Evolutionary conservation across 2,888 invertebrate species (phyloP).

Genomic region (Gonocerus acuteangulatus): DNA sequence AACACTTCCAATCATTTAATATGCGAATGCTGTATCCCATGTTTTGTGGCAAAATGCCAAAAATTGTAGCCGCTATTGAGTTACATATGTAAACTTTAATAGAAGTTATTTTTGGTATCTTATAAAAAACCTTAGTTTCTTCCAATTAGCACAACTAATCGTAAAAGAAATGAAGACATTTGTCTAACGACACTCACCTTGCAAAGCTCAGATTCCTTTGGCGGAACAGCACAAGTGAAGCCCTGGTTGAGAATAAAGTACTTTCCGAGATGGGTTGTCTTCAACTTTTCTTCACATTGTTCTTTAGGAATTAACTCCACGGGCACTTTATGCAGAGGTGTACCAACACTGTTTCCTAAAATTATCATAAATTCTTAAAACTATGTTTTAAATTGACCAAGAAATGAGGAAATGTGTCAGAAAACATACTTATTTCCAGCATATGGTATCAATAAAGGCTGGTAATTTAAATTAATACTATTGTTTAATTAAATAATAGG

Average conservation of each 20-base stretch:
- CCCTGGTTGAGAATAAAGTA: conserved; percentile 54
- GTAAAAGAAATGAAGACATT: no score
- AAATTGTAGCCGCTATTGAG: no score
- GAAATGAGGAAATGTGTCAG: neutral
- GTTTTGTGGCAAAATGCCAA: no score
- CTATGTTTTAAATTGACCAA: neutral
- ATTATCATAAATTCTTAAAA: neutral
- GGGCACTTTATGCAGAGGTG: conserved; percentile 65
- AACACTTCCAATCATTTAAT: no score
- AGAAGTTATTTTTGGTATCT: no score
- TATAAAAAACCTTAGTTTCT: no score
- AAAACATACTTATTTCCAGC: conserved; percentile 11
- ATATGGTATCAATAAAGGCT: conserved; percentile 19
- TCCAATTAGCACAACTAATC: no score
- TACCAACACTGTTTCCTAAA: conserved; percentile 64
- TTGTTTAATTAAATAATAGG: no score
- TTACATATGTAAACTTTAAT: no score
- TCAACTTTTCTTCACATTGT: conserved; percentile 55
- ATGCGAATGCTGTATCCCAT: no score
- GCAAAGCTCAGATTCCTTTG: conserved; percentile 64
- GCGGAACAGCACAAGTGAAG: conserved; percentile 60
- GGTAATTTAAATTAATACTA: no score
- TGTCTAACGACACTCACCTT: conserved; percentile 48
- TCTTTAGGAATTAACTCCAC: conserved; percentile 56
- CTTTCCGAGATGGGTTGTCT: conserved; percentile 49